phyloP scores from a whole-genome alignment of 2,797 vertebrate species.

The Semotilus atromaculatus region DNA sequence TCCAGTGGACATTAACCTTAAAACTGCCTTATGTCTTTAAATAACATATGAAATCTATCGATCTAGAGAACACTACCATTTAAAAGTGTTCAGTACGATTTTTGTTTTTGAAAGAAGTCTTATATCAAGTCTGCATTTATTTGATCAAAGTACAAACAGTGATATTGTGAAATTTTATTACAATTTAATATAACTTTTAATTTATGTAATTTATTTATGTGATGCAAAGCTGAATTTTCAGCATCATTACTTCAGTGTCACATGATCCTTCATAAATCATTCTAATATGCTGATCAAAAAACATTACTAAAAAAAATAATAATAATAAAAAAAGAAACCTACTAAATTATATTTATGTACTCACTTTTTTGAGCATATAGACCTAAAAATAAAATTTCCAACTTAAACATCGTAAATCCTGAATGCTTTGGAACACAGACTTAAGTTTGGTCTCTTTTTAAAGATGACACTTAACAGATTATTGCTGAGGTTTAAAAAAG shows the following conservation, averaged over 20 bases:
- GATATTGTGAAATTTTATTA: not conserved
- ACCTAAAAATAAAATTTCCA: too few relatives aligned
- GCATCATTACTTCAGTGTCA: not conserved
- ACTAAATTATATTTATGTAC: too few relatives aligned
- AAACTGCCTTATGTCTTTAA: not conserved
- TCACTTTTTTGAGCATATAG: too few relatives aligned
- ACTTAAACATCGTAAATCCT: too few relatives aligned
- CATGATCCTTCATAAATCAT: not conserved
- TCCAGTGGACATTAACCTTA: not conserved
- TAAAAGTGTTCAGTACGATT: not conserved
- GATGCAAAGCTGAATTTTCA: not conserved
- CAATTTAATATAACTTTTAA: not conserved
- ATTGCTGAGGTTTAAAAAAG: too few relatives aligned
- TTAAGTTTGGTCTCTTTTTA: too few relatives aligned
- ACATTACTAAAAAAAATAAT: too few relatives aligned
- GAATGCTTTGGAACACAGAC: too few relatives aligned
- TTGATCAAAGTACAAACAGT: not conserved
- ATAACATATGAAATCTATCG: not conserved
- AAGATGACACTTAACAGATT: too few relatives aligned
- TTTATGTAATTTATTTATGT: not conserved
- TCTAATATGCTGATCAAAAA: not conserved
- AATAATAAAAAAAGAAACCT: too few relatives aligned
- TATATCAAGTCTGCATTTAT: not conserved
- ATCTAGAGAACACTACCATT: too few relatives aligned
- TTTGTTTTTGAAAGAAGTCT: not conserved